Conservation (phyloP, 2,113 vertebrate genomes). For the Elephas maximus region DNA sequence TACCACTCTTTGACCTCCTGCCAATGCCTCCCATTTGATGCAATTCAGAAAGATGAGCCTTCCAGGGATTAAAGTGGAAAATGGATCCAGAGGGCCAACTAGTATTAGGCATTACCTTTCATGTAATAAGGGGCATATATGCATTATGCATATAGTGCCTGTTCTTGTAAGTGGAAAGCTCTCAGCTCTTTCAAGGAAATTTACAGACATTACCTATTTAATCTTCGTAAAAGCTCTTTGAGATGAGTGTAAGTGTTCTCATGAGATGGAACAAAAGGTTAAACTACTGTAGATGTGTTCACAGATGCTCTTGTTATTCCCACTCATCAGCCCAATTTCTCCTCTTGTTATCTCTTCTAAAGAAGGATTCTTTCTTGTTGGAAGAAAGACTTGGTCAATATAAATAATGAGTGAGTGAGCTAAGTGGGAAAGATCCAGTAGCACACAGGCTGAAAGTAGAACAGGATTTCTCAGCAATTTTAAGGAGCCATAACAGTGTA, state of each 20-base stretch:
- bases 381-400: neutral
- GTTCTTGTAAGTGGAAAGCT: neutral
- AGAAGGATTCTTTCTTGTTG: neutral
- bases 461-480: neutral
- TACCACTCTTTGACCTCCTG: neutral
- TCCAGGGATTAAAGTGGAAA: neutral
- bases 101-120: neutral
- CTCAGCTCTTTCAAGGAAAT: neutral
- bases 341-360: neutral
- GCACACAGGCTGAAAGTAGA: neutral
- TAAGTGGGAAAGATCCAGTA: neutral
- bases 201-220: neutral
- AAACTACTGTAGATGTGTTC: neutral
- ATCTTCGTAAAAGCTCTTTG: neutral
- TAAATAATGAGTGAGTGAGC: neutral
- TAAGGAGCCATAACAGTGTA: neutral
- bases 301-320: neutral
- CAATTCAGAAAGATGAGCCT: neutral
- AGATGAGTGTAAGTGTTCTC: neutral
- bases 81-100: neutral
- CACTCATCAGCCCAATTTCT: neutral
- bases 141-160: accelerated
- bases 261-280: neutral
- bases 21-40: neutral
- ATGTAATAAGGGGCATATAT: neutral